phyloP scores from a whole-genome alignment of 1,140 invertebrate genomes.

The Drosophila ficusphila region DNA sequence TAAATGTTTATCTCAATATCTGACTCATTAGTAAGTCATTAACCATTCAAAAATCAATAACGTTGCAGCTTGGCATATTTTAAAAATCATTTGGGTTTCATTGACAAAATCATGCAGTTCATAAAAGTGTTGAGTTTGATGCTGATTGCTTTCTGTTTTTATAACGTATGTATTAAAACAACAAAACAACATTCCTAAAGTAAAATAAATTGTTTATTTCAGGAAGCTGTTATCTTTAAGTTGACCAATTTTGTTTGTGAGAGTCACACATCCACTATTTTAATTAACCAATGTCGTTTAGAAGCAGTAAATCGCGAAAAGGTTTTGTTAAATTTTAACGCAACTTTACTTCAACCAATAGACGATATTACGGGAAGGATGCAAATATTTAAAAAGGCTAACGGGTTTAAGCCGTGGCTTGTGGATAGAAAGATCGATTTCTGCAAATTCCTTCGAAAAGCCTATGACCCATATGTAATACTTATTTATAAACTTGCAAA shows the following conservation, averaged over 20 bases:
- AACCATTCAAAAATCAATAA: too few species aligned
- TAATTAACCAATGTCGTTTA: background rate
- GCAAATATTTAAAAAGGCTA: background rate
- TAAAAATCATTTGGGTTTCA: too few species aligned
- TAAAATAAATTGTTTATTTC: background rate
- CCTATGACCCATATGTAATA: background rate
- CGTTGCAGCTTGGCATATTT: too few species aligned
- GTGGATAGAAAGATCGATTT: background rate
- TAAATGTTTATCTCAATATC: too few species aligned
- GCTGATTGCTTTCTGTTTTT: background rate
- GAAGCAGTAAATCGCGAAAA: background rate
- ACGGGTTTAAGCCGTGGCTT: slow-evolving; percentile 3
- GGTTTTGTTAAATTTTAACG: background rate
- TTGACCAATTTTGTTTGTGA: slow-evolving; percentile 4
- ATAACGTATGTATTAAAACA: background rate
- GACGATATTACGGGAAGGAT: background rate
- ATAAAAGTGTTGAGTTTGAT: too few species aligned
- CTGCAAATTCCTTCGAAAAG: background rate
- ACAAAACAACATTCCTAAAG: too few species aligned
- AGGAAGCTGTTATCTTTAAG: slow-evolving; percentile 1
- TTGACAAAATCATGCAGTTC: too few species aligned
- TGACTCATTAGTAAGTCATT: too few species aligned
- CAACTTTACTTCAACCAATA: background rate
- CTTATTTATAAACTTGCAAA: background rate
- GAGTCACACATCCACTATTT: background rate